Evolutionary conservation across 2,888 invertebrate genomes (phyloP), one percentile per base, ranked within the genome.

Genomic region (Tipula unca): DNA sequence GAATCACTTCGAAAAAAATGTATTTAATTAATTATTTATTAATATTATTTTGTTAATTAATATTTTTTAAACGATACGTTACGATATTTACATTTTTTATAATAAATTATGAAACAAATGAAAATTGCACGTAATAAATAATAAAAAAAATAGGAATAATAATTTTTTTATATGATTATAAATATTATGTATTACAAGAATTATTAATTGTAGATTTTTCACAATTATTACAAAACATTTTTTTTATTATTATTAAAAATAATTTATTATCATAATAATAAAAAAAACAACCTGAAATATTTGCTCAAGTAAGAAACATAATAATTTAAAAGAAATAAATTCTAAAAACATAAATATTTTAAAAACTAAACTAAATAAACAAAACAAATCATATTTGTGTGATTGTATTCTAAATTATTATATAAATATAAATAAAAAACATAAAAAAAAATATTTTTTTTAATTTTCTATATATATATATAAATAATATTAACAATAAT

Each of bases 401-500:
- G 69, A 69, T 69, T 69, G 69, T 69, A 69, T 69, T 69, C 69
- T 69, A 69, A 69, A 69, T 69, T 69, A 69, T 69, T 69, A 69
- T 25, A 69, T 69, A 69, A 69, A 69, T 25, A 69, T 69, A 69
- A 69, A 69, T 14, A 69, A 69, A 69, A 39, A 39, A 39, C 10
- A 69, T 5, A 69, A 25, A 69, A 69, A 25, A 69, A 69, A 69
- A 69, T 69, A 69, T 69, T 69, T 69, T 69, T 69, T 69, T 69
- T 69, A 48, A 48, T 48, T 48, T 48, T 48, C 48, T 48, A 69
- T 69, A 69, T 69, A 69, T 20, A n/a, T n/a, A n/a, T n/a, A n/a
- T n/a, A n/a, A n/a, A n/a, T n/a, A n/a, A n/a, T n/a, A 69, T 17
- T 39, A 92, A 92, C 92, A 92, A 92, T 32, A 92, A 92, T 92